Evolutionary conservation across 1,140 invertebrate species (phyloP), one percentile per base, ranked within the genome.

Genomic region (Lasioglossum albipes): DNA sequence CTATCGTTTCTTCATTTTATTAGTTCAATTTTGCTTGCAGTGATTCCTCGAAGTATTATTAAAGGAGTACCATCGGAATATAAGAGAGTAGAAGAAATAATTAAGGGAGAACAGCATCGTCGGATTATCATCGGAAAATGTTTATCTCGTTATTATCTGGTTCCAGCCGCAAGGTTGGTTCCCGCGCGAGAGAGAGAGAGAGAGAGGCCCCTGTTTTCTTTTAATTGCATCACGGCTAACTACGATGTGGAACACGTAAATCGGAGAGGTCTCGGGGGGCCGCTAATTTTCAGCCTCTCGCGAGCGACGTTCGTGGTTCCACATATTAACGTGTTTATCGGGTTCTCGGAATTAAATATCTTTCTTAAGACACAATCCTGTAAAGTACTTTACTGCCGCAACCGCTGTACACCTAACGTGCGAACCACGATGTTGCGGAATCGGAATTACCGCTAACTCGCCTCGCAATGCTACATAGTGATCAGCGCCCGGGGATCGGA

Each of bases 311-410:
- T 12, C 61, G 73, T 66, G 59, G 36, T 84, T 87, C 41, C 36
- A 84, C 75, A 81, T 81, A 86, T 86, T 67, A 75, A 16, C 22
- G 12, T 52, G 61, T 87, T 87, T 86, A 86, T 87, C 64, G 82
- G 67, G 78, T 79, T 81, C 78, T 75, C n/a, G 31, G 81, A 87
- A 81, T 87, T 87, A 87, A 87, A 87, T 87, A 84, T 84, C 72
- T 36, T 70, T 9, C 20, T 31, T 52, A 31, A 64, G 71, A 77
- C 79, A 84, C 81, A 66, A 84, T 84, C 81, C 77, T 85, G 74
- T 87, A 86, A 49, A 9, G 27, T 31, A 84, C n/a, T 86, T 86
- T 87, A 86, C 62, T 75, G 76, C 78, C 62, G 42, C 16, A 41
- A 42, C 22, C 27, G 18, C 52, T 59, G 59, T 36, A 16, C 62